Evolutionary conservation across 2,113 vertebrate genomes (phyloP).

Genomic region (Lycaon pictus): DNA sequence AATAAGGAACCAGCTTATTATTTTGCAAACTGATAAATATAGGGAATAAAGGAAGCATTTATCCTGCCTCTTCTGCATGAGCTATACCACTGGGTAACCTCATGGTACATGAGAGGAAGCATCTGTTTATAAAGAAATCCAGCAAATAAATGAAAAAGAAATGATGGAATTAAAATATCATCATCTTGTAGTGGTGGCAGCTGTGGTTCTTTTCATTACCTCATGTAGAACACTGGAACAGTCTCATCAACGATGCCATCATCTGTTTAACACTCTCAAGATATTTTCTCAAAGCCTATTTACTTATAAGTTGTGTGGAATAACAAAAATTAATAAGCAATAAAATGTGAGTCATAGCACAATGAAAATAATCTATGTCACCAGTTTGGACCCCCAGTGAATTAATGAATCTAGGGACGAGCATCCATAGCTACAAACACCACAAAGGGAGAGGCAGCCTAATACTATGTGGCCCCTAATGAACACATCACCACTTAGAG

Average conservation of each 20-base stretch:
- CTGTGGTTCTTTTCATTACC: background rate
- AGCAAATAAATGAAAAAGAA: constrained; percentile 36
- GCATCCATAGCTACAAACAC: no score
- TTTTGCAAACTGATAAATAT: background rate
- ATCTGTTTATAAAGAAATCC: background rate
- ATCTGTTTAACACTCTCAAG: background rate
- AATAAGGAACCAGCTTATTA: background rate
- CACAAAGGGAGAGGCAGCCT: background rate
- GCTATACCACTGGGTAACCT: background rate
- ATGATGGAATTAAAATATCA: background rate
- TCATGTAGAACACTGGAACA: background rate
- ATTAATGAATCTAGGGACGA: background rate
- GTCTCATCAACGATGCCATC: background rate
- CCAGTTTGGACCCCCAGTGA: background rate
- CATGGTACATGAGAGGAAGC: background rate
- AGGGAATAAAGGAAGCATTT: background rate
- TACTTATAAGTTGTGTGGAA: background rate
- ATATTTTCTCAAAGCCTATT: constrained; percentile 11
- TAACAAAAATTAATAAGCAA: constrained; percentile 58
- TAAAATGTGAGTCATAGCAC: background rate
- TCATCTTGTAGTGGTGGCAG: background rate
- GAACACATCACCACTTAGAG: background rate
- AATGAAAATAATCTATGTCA: background rate
- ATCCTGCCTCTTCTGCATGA: background rate
- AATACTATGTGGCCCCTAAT: background rate